These are phyloP conservation scores for Drosophila macrospina DNA, from an alignment of 2,888 invertebrate species.

Conservation along the genomic window DNA sequence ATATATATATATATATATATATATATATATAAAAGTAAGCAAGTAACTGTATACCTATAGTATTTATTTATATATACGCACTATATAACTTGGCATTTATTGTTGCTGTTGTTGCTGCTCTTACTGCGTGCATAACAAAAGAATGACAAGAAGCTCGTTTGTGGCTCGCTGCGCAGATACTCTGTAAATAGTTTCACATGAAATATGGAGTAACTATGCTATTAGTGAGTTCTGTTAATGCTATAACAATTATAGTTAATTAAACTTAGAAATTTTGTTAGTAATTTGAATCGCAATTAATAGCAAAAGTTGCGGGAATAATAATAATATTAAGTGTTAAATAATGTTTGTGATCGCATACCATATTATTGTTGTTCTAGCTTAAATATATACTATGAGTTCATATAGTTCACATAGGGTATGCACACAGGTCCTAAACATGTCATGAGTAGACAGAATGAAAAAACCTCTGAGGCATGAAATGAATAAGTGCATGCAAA, in stretches of 20 bases:
- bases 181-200: too few relatives aligned
- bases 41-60: conserved; percentile 18
- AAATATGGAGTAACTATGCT: too few relatives aligned
- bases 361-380: not conserved
- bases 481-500: conserved; percentile 39
- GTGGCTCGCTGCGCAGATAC: not conserved
- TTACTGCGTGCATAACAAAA: conserved; percentile 12
- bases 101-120: conserved; percentile 4
- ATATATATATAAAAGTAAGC: conserved; percentile 2
- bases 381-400: not conserved
- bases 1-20: not conserved
- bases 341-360: too few relatives aligned
- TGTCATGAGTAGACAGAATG: not conserved
- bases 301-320: too few relatives aligned
- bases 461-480: conserved; percentile 9
- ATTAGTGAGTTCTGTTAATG: too few relatives aligned
- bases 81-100: conserved; percentile 15
- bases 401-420: not conserved
- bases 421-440: too few relatives aligned
- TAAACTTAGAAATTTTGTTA: not conserved
- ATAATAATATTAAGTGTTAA: too few relatives aligned
- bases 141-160: not conserved
- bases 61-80: conserved; percentile 8
- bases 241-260: too few relatives aligned
- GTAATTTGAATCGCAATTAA: too few relatives aligned